These are phyloP conservation scores for Epinotia demarniana DNA, from an alignment of 2,888 invertebrate genomes.

Conservation along the genomic window DNA sequence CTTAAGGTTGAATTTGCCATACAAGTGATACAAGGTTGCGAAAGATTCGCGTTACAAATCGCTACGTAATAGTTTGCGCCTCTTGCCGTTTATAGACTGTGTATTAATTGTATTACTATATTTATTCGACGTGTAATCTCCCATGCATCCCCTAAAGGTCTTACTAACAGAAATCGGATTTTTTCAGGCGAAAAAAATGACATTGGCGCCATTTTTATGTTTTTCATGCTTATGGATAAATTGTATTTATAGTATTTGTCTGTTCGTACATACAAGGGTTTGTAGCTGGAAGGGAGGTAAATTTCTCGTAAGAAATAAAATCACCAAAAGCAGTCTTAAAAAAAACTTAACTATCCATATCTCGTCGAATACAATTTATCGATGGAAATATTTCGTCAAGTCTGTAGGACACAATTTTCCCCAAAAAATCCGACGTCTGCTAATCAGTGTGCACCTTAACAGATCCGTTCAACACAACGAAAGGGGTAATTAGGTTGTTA, in stretches of 20 bases:
- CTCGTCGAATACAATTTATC: no score
- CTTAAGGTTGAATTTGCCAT: slow-evolving; percentile 1
- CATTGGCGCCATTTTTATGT: no score
- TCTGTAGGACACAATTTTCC: not conserved
- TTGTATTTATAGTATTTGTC: no score
- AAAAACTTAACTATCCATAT: no score
- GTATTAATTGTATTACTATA: slow-evolving; percentile 72
- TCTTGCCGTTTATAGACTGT: slow-evolving; percentile 75
- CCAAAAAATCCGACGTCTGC: not conserved
- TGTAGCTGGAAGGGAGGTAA: no score
- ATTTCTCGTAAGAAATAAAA: no score
- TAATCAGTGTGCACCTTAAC: slow-evolving; percentile 26
- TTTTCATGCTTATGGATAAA: no score
- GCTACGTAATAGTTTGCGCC: slow-evolving; percentile 39
- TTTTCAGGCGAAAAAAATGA: not conserved
- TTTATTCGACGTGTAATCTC: slow-evolving; percentile 65
- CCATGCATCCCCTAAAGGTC: slow-evolving; percentile 64
- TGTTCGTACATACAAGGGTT: no score
- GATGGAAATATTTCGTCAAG: no score
- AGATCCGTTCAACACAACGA: slow-evolving; percentile 79
- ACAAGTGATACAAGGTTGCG: slow-evolving; percentile 12
- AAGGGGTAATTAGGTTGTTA: slow-evolving; percentile 81
- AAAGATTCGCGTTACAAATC: not conserved
- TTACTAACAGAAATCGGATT: slow-evolving; percentile 2
- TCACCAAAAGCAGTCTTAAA: no score